These are phyloP conservation scores for Megaptera novaeangliae DNA, from an alignment of 2,113 vertebrate genomes.

Conservation along the genomic window DNA sequence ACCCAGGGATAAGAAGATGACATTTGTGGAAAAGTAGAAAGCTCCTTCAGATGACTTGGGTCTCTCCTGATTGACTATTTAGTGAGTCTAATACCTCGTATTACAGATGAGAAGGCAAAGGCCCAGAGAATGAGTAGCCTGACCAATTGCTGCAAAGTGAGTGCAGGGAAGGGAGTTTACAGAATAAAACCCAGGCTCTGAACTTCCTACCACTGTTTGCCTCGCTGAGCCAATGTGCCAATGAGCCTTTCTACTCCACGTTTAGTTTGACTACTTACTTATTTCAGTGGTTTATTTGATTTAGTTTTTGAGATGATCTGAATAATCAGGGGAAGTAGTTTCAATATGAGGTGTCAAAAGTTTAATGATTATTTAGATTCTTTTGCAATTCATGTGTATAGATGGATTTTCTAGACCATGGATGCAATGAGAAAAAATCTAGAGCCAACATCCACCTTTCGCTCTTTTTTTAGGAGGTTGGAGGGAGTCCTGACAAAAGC, in stretches of 20 bases:
- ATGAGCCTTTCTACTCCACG: background rate
- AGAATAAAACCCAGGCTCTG: background rate
- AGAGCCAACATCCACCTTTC: background rate
- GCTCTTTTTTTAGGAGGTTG: background rate
- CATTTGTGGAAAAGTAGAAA: background rate
- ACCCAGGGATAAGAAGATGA: background rate
- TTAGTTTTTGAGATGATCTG: background rate
- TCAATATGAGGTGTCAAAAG: background rate
- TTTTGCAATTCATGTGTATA: background rate
- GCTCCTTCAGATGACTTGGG: background rate
- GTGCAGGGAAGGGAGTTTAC: background rate
- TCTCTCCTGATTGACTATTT: background rate
- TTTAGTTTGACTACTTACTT: background rate
- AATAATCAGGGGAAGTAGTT: background rate
- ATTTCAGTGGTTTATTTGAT: background rate
- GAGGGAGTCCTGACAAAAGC: background rate
- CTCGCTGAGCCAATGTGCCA: background rate
- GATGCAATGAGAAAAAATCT: background rate
- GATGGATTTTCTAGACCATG: background rate
- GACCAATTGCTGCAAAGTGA: too few species aligned
- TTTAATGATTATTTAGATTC: background rate
- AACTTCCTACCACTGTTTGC: too few species aligned
- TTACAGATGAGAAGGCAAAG: background rate
- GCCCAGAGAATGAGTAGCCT: background rate
- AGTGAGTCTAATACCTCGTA: background rate